Percentiles rank a stretch among this genome's conserved stretches.
phyloP scores from a whole-genome alignment of 2,797 vertebrate genomes.

The Chiloscyllium punctatum region DNA sequence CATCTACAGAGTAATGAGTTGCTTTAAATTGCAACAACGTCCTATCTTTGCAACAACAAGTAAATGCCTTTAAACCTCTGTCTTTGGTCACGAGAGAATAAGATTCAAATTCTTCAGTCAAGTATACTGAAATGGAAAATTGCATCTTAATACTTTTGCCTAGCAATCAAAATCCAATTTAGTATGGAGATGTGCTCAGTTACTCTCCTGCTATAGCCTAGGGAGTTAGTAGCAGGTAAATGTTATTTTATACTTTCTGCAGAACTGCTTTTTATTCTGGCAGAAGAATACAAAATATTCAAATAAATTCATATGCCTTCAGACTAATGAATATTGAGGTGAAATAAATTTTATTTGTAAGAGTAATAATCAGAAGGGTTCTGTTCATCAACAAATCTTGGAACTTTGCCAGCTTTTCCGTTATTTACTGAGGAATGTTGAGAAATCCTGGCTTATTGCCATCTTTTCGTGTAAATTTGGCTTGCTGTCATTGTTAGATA shows the following conservation, averaged over 20 bases:
- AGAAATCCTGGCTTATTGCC: not conserved
- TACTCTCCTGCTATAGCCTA: not conserved
- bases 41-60: not conserved
- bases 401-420: not conserved
- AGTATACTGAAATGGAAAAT: constrained; percentile 23
- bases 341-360: constrained; percentile 5
- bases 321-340: not conserved
- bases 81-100: not conserved
- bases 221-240: not conserved
- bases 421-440: not conserved
- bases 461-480: not conserved
- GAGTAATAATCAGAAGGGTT: not conserved
- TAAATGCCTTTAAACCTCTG: not conserved
- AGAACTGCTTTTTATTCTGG: not conserved
- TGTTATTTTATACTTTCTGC: not conserved
- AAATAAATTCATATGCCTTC: not conserved
- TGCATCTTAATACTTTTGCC: not conserved
- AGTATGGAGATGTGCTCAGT: not conserved
- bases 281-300: no score
- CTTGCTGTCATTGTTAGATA: not conserved
- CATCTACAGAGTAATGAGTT: not conserved
- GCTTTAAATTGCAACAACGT: not conserved
- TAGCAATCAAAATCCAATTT: not conserved
- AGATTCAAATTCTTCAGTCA: not conserved
- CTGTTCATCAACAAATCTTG: not conserved